These are phyloP conservation scores for Pluvialis apricaria DNA, from an alignment of 2,113 vertebrate species.

Conservation along the genomic window DNA sequence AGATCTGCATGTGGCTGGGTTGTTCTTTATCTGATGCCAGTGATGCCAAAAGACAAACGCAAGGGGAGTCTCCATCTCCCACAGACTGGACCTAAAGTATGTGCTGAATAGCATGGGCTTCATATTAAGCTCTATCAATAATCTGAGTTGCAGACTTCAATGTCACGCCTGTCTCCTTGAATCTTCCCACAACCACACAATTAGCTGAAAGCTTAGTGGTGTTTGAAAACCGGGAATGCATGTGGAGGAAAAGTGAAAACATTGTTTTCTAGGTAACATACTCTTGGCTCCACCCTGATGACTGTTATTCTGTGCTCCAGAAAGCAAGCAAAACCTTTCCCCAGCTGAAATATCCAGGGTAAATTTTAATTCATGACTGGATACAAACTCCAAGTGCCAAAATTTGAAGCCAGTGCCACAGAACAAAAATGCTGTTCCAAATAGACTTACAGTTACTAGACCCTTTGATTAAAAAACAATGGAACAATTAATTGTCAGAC, in stretches of 20 bases:
- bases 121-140: background rate
- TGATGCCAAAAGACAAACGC: background rate
- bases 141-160: background rate
- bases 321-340: background rate
- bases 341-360: background rate
- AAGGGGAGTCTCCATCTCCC: background rate
- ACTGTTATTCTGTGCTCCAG: background rate
- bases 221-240: background rate
- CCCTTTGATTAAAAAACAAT: background rate
- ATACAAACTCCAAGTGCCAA: background rate
- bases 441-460: background rate
- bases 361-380: background rate
- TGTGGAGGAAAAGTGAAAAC: background rate
- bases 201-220: background rate
- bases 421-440: background rate
- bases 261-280: background rate
- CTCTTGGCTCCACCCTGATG: background rate
- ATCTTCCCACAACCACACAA: background rate
- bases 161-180: background rate
- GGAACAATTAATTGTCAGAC: background rate
- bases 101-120: background rate
- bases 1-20: background rate
- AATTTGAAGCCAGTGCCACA: background rate
- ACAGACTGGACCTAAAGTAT: background rate
- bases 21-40: background rate